Base-by-base conservation (phyloP, 2,797 vertebrate species). In the Acestrorhynchus altus region DNA sequence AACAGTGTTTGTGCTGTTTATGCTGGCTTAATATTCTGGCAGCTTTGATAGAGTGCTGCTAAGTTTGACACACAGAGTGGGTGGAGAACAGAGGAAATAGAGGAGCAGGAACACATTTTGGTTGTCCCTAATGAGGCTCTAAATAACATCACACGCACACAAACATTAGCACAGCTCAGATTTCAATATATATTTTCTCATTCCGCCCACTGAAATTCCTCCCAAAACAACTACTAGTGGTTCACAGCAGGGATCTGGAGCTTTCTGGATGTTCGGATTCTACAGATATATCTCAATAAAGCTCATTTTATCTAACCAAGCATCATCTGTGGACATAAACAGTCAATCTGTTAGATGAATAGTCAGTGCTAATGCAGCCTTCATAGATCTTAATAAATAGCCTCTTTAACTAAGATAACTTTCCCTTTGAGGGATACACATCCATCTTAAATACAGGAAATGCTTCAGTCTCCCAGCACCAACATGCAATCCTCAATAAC, bases 401-500 rank as follows among this genome's bases (percentile, higher is more conserved):
- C 11, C 63, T 16, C 20, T 65, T 65, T 46, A 49, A 22, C 26
- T 10, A 28, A 28, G 42, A 51, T 6, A 40, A 20, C 18, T 35
- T 6, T 28, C 39, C 22, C 9, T 44, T 24, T 67, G n/a, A 67
- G 24, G 16, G 22, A 39, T 9, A n/a, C 18, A 1, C 28, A 20
- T 35, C 26, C 18, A n/a, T 52, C 47, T 13, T 31, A 18, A 18
- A 69, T 24, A 8, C 28, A 31, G 20, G 66, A 46, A 60, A 72
- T 44, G 20, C 51, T 40, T 28, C 31, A 44, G 78, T 60, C 42
- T 82, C 83, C 82, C 82, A 77, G 72, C 54, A 52, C 57, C 70
- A 86, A 64, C 85, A 71, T 77, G 72, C 76, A 72, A 84, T 84
- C 71, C 46, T 69, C 83, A 82, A 84, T 89, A 85, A 88, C 83